Evolutionary conservation across 2,113 vertebrate genomes (phyloP), one percentile per base, ranked within the genome.

Genomic region (Platanista minor): DNA sequence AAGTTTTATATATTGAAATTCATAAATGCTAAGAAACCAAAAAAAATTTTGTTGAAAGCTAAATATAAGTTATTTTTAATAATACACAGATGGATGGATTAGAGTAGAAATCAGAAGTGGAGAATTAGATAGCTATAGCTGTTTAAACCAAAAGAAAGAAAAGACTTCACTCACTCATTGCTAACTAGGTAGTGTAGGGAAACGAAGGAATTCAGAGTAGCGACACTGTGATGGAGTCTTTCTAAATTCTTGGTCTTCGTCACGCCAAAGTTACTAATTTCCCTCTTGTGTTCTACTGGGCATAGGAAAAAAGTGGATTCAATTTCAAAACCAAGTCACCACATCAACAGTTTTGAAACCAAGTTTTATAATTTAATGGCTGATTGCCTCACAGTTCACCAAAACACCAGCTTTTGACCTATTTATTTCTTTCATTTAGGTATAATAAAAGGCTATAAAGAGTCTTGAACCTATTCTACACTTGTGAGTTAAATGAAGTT

Each of bases 361-460:
- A 86, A 67, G 94, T 94, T 96, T 97, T 72, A 97, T 94, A 95
- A 86, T 89, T 91, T 96, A 94, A 95, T 91, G 84, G 43, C 80
- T 59, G 80, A 74, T 92, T 95, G 95, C 84, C 46, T 96, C 78
- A 81, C 74, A 86, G 59, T 95, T 97, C 54, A 86, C 78, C 66
- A 39, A 94, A 95, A 88, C 54, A 90, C 29, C 31, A 96, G 62
- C 69, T 93, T 90, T 95, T 93, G 90, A 75, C 78, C 59, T 86
- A 88, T 91, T 93, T 96, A 23, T 72, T 95, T 74, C 71, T 93
- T 91, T 91, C 64, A 93, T 71, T 95, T 93, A 91, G n/a, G 29
- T 93, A 83, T 59, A 93, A 96, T 91, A 95, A 81, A 91, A 92
- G 9, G 43, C 3, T 75, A 83, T 74, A 80, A 25, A 64, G 62